These are phyloP conservation scores for Poeciliopsis infans DNA, from an alignment of 2,797 vertebrate genomes.

Conservation along the genomic window DNA sequence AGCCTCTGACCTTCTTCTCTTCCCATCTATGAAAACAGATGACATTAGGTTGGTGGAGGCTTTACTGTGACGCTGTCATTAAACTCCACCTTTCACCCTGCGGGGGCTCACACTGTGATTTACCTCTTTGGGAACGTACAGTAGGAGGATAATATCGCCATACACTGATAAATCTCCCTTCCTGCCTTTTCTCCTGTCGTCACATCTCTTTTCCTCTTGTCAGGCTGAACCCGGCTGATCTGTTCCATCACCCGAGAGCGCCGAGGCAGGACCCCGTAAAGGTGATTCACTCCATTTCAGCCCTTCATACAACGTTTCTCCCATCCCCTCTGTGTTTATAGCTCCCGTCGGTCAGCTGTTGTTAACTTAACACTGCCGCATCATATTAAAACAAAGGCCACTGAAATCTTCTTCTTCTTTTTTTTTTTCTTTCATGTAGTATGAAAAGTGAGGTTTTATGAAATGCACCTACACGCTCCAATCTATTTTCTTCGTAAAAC, in stretches of 20 bases:
- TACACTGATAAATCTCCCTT: constrained; percentile 48
- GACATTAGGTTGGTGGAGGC: constrained; percentile 14
- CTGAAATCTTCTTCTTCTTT: constrained; percentile 19
- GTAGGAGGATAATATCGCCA: constrained; percentile 45
- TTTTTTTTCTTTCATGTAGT: constrained; percentile 11
- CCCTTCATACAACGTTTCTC: constrained; percentile 53
- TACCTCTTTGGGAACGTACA: constrained; percentile 43
- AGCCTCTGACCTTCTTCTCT: constrained; percentile 8
- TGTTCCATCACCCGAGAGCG: constrained; percentile 67
- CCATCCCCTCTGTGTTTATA: constrained; percentile 39
- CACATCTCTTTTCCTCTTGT: constrained; percentile 43
- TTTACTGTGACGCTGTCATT: constrained; percentile 21
- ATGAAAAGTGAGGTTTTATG: constrained; percentile 20
- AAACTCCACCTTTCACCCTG: constrained; percentile 46
- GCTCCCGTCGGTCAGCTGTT: constrained; percentile 40
- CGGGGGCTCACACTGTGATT: constrained; percentile 45
- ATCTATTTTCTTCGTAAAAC: constrained; percentile 39
- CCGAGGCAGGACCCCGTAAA: constrained; percentile 64
- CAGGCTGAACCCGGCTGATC: constrained; percentile 59
- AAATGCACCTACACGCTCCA: constrained; percentile 6
- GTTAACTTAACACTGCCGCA: constrained; percentile 33
- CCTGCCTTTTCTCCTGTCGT: constrained; percentile 22
- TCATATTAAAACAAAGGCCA: constrained; percentile 34
- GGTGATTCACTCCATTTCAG: constrained; percentile 66
- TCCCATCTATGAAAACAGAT: constrained; percentile 13